Evolutionary conservation across 2,797 vertebrate genomes (phyloP), one percentile per base, ranked within the genome.

Genomic region (Nyctibius grandis): DNA sequence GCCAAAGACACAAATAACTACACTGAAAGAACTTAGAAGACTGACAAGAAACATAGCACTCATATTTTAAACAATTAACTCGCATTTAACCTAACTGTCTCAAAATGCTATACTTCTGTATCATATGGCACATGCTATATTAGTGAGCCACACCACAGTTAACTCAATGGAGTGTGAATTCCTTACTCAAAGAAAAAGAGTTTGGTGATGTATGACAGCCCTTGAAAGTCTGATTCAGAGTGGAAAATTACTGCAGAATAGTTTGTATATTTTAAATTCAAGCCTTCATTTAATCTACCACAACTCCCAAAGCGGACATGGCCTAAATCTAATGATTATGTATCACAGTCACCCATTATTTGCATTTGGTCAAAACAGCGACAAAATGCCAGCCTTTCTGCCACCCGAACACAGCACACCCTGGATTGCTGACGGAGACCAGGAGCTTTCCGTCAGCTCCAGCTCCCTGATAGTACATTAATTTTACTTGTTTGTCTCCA

Each of bases 31-130:
- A 75, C 34, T 76, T 34, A 79, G 21, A 76, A 60, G 63, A 74
- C 36, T 44, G 50, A 68, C 26, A 73, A 94, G 90, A 81, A 68
- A 56, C 50, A 76, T 9, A 80, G 34, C 56, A 51, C 61, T 88
- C 48, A 26, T 79, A 78, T 87, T 88, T 75, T 63, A 90, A 77
- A 34, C 74, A 91, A 79, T 78, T 93, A 93, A 65, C 61, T 80
- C 15, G 7, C 34, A n/a, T 95, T 91, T 81, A 87, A 89, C 38
- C 40, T 48, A 65, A 50, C 17, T 53, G 34, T 60, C 57, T 82
- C 60, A 85, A 68, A 85, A 77, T 33, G 22, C 29, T 64, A 4
- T 31, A 68, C 44, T 67, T 79, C 48, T 53, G 12, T 45, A 48
- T 65, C 50, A 36, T 3, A 29, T 13, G 2, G 11, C 9, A n/a